These are phyloP conservation scores for Caenorhabditis macrosperma DNA, from an alignment of 2,888 invertebrate genomes.

Conservation along the genomic window DNA sequence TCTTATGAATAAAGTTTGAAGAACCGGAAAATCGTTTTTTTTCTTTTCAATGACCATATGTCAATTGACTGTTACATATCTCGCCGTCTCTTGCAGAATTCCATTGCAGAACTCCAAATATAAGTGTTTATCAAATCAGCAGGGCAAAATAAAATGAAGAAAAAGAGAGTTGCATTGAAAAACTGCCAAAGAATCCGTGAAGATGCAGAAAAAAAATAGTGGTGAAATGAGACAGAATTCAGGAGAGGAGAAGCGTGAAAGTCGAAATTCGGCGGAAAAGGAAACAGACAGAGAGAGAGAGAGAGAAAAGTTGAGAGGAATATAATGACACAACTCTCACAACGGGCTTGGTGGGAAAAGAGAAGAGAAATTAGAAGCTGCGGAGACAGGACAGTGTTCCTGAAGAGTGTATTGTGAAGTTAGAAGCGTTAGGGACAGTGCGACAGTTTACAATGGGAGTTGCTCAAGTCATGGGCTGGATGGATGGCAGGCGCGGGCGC, in stretches of 20 bases:
- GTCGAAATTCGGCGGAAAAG: not conserved
- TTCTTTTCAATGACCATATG: too few species aligned
- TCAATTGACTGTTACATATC: too few species aligned
- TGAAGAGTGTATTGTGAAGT: not conserved
- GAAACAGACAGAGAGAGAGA: constrained; percentile 7
- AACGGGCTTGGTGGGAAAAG: constrained; percentile 7
- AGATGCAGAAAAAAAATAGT: constrained; percentile 10
- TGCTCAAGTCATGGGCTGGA: constrained; percentile 63
- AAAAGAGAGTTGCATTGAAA: not conserved
- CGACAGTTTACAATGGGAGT: not conserved
- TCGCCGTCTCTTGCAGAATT: too few species aligned
- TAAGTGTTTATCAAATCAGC: not conserved
- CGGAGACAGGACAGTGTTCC: not conserved
- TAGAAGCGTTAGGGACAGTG: not conserved
- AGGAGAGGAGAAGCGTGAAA: not conserved
- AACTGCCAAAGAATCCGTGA: constrained; percentile 45
- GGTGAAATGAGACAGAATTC: constrained; percentile 1
- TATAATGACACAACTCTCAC: constrained; percentile 15
- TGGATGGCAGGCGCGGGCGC: constrained; percentile 64
- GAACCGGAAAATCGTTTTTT: too few species aligned
- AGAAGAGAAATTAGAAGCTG: not conserved
- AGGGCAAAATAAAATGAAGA: not conserved
- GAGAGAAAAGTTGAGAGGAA: not conserved
- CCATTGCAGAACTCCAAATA: too few species aligned
- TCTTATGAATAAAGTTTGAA: too few species aligned